Conservation (phyloP, 2,797 vertebrate species). For the Pipistrellus pygmaeus region DNA sequence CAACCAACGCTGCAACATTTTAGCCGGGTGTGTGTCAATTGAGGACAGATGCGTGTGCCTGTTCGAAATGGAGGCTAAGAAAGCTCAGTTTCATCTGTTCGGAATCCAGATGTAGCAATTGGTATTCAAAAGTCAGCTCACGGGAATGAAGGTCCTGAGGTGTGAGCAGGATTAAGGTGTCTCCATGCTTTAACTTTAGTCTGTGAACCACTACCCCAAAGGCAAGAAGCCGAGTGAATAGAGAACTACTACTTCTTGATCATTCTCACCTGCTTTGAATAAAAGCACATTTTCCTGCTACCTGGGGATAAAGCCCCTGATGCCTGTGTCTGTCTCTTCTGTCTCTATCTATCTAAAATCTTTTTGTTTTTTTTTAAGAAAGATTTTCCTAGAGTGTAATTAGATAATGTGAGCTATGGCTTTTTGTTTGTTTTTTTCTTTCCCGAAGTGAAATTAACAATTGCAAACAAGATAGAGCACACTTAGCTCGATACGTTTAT, state of each 20-base stretch:
- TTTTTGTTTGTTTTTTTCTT: neutral
- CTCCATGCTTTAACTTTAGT: neutral
- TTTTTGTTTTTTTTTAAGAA: neutral
- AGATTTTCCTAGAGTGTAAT: neutral
- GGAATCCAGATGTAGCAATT: constrained; percentile 57
- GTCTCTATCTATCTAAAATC: neutral
- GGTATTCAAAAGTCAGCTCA: constrained; percentile 16
- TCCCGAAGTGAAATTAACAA: neutral
- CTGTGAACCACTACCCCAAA: neutral
- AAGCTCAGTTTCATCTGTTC: constrained; percentile 52
- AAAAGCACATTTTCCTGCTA: constrained; percentile 41
- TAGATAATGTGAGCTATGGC: neutral
- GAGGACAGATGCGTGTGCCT: constrained; percentile 53
- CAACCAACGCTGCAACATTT: neutral
- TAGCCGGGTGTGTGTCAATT: constrained; percentile 42
- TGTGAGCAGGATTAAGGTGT: constrained; percentile 23
- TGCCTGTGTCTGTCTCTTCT: neutral
- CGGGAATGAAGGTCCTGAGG: neutral
- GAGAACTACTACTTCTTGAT: neutral
- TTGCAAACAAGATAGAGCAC: neutral
- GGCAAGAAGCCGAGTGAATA: neutral
- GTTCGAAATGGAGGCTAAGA: constrained; percentile 15
- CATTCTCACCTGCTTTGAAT: constrained; percentile 42
- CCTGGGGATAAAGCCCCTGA: neutral
- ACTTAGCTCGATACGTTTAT: neutral